Evolutionary conservation across 2,113 vertebrate genomes (phyloP), one percentile per base, ranked within the genome.

Genomic region (Coreoperca whiteheadi): DNA sequence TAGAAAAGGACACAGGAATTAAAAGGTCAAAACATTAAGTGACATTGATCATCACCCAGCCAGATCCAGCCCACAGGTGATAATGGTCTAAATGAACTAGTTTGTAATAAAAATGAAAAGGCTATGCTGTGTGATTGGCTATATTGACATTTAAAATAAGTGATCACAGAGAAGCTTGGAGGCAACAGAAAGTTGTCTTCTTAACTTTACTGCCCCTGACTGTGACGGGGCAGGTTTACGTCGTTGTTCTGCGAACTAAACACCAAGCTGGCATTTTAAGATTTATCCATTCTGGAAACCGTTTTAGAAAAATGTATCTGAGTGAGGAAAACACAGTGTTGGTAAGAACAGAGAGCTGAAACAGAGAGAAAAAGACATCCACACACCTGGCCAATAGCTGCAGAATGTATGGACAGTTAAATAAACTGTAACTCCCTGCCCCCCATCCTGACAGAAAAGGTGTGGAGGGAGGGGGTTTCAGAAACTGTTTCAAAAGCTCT

Each of bases 21-120:
- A 15, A 80, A 85, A 54, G 51, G 43, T 14, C 30, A 54, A 46
- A 46, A 41, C 39, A 39, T 76, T 59, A 20, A 53, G 41, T 34
- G 32, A 57, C 16, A 12, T 2, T 71, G 32, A 65, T 32, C n/a
- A 39, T n/a, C 25, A 23, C 1, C 8, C 1, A 21, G 11, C 9
- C 61, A 71, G 23, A 64, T 53, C 59, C 8, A 2, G 15, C 15
- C 50, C 20, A 48, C 56, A 34, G 34, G 32, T 46, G n/a, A 28
- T 18, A 0, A 12, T 23, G 28, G 2, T 32, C 4, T 7, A 60
- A 32, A 34, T 61, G 7, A 23, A 34, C 7, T 15, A 16, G 0
- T 43, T 57, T n/a, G 6, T 37, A 25, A 10, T 61, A 34, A 37
- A 3, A 20, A 37, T 43, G 12, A n/a, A 43, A 3, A 1, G 10